phyloP scores from a whole-genome alignment of 2,113 vertebrate species.

The Oreamnos americanus region DNA sequence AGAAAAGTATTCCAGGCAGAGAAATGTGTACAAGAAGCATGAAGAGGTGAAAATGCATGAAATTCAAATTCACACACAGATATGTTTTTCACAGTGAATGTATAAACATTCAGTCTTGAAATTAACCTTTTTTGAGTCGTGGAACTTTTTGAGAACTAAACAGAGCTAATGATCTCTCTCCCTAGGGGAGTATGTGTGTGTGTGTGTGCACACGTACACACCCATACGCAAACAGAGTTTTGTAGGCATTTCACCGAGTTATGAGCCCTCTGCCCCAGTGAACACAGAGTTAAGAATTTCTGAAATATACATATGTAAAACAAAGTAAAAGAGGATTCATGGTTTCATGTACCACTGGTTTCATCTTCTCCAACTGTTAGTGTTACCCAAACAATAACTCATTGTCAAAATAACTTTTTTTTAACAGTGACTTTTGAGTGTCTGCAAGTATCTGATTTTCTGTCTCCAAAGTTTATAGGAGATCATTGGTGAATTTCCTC shows the following conservation, averaged over 20 bases:
- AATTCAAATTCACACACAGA: not conserved
- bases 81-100: not conserved
- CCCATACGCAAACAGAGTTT: not conserved
- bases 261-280: not conserved
- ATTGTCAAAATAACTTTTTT: not conserved
- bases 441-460: conserved; percentile 26
- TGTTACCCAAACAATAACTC: conserved; percentile 27
- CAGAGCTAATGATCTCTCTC: not conserved
- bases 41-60: not conserved
- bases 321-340: not conserved
- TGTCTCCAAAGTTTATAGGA: not conserved
- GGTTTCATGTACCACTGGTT: not conserved
- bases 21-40: not conserved
- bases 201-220: not conserved
- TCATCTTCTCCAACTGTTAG: not conserved
- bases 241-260: not conserved
- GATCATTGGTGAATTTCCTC: not conserved
- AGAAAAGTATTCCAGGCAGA: not conserved
- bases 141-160: not conserved
- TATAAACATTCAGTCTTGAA: not conserved
- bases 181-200: not conserved
- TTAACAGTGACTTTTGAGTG: not conserved
- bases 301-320: not conserved
- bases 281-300: not conserved
- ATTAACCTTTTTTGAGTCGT: not conserved